Base-by-base conservation (phyloP, 1,140 invertebrate genomes). In the Lordiphosa collinella region DNA sequence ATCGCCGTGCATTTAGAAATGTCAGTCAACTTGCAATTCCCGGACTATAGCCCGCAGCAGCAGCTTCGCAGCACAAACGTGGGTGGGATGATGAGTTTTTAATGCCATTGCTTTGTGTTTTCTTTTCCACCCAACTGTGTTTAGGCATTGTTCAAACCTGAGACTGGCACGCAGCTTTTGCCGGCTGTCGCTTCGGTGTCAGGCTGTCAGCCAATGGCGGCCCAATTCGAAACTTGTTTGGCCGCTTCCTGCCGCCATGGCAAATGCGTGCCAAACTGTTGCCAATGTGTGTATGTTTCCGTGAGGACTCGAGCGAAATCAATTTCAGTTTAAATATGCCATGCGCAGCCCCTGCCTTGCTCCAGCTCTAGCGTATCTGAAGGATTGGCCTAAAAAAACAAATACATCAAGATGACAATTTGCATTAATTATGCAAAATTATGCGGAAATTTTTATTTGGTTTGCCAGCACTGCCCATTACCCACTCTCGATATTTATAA, bases 191-290 rank as follows among this genome's bases (percentile, higher is more conserved):
- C 40, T 25, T 34, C 12, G 25, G 22, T 67, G 59, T 75, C 71
- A 75, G 55, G 31, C 38, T 62, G 65, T 64, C 65, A 58, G 58
- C 31, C 55, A 18, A 47, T 44, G 50, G 51, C 72, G 72, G 72
- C 72, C 72, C 72, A 75, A 75, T 75, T 75, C 52, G 51, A 74
- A 74, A 74, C 58, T 75, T 68, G 48, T 48, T 12, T 36, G 9
- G 13, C 31, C 12, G 18, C 40, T 14, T 25, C 10, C 16, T 13
- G 13, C 18, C 4, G n/a, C 7, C 25, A 25, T 11, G 57, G 63
- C 63, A 63, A 75, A 74, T 69, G 65, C 72, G 72, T 75, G 72
- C 71, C 64, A 75, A 69, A 75, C 65, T 75, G 65, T 53, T 75
- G 72, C 64, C 64, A 59, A 55, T 72, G 68, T 56, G 44, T 22